Evolutionary conservation across 2,888 invertebrate species (phyloP).

Genomic region (Caenorhabditis angaria): DNA sequence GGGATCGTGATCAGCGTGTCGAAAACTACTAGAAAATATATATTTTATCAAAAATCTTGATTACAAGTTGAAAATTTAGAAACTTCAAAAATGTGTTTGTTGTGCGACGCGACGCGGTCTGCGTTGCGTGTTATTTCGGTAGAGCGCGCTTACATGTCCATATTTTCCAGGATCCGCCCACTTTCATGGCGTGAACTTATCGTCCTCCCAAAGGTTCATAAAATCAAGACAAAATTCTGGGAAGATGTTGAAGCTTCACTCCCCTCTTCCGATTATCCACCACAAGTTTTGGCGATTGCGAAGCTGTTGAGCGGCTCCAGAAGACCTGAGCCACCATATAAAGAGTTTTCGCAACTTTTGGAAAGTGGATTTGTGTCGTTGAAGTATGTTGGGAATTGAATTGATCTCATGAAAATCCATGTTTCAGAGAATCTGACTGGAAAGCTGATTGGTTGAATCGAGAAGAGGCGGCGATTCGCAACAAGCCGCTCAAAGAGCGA

Average conservation of each 20-base stretch:
- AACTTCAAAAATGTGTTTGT: no score
- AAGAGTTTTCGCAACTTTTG: conserved; percentile 15
- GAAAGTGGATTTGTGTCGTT: conserved; percentile 8
- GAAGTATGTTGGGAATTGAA: conserved; percentile 9
- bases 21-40: no score
- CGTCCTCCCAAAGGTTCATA: neutral
- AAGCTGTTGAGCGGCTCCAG: conserved; percentile 5
- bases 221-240: conserved; percentile 11
- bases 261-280: conserved; percentile 13
- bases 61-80: no score
- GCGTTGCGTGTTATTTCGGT: neutral
- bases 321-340: conserved; percentile 12
- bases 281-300: conserved; percentile 10
- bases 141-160: neutral
- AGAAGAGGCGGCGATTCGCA: neutral
- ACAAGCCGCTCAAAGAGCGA: conserved; percentile 56
- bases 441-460: conserved; percentile 13
- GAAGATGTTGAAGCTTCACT: neutral
- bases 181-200: conserved; percentile 9
- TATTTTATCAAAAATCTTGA: no score
- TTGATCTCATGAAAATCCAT: neutral
- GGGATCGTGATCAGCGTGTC: no score
- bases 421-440: conserved; percentile 6
- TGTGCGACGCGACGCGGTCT: no score
- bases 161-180: conserved; percentile 12